Evolutionary conservation across 1,140 invertebrate genomes (phyloP).

Genomic region (Aphidius gifuensis): DNA sequence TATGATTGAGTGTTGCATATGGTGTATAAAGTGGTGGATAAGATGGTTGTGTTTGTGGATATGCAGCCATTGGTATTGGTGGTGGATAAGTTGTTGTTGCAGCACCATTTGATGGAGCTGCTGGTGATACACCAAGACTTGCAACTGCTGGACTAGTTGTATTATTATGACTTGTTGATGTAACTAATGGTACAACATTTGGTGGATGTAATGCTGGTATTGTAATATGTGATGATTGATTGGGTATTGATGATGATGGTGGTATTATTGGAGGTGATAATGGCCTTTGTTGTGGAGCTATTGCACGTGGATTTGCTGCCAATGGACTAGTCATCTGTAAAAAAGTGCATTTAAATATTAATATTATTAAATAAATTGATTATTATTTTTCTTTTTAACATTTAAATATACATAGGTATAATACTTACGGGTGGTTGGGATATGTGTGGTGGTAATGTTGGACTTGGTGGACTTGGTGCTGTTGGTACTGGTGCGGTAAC

Average conservation of each 20-base stretch:
- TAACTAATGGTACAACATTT: slow-evolving; percentile 53
- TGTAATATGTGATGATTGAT: slow-evolving; percentile 51
- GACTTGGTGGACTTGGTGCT: slow-evolving; percentile 53
- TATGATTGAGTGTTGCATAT: slow-evolving; percentile 67
- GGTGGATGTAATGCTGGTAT: slow-evolving; percentile 58
- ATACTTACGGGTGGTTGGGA: slow-evolving; percentile 53
- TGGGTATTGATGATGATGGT: slow-evolving; percentile 40
- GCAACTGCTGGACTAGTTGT: slow-evolving; percentile 59
- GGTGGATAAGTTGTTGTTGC: slow-evolving; percentile 53
- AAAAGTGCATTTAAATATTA: slow-evolving; percentile 4
- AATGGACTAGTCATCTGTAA: slow-evolving; percentile 55
- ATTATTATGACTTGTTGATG: slow-evolving; percentile 46
- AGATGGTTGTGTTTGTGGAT: slow-evolving; percentile 61
- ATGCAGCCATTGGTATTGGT: slow-evolving; percentile 56
- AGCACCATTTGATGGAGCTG: slow-evolving; percentile 56
- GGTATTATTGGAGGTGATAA: slow-evolving; percentile 49
- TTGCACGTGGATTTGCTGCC: slow-evolving; percentile 56
- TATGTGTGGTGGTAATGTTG: slow-evolving; percentile 55
- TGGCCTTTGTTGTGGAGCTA: slow-evolving; percentile 52
- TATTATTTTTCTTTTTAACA: not conserved
- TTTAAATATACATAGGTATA: not conserved
- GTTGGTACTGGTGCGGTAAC: slow-evolving; percentile 52
- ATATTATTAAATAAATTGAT: not conserved
- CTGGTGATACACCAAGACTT: slow-evolving; percentile 55
- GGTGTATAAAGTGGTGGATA: slow-evolving; percentile 72